Evolutionary conservation across 2,888 invertebrate species (phyloP), one percentile per base, ranked within the genome.

Genomic region (Pollenia amentaria): DNA sequence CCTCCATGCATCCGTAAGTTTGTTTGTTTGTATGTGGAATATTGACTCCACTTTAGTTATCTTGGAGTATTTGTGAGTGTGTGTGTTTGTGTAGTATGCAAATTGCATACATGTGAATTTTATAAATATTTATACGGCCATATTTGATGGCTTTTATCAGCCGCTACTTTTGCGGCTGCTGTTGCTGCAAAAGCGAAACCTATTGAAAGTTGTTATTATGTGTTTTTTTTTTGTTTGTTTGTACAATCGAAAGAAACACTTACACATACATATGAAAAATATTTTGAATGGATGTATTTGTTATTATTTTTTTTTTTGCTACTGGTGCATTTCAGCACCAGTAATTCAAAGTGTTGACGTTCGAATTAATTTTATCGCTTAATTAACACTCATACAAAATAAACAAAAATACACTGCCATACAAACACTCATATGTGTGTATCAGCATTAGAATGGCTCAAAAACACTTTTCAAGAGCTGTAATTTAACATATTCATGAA

Each of bases 291-390:
- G 14, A 72, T 48, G 51, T 51, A 29, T 48, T 79, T 79, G 44
- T 12, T 70, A n/a, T 79, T 76, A 48, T 86, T 80, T 76, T 40
- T 42, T 73, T 55, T 57, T 79, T 83, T 72, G 57, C 80, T 77
- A 40, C 53, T 60, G 51, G 80, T 87, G 57, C 55, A 79, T 85
- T 85, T 69, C 83, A 85, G 44, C 83, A 75, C 82, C 55, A 69
- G 81, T 85, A 85, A 89, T 91, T 90, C 90, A 91, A 85, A 90
- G 92, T 91, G 92, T 92, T 92, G 92, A 93, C 92, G 91, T 90
- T 91, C 92, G 92, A 92, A 93, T 93, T 92, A 91, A 93, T 93
- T 92, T 92, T 92, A 92, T 92, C 91, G 91, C 92, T 92, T 93
- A 92, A 92, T 93, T 92, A 93, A 92, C 90, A 89, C 88, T 84